A percentile compares a stretch with the other conserved stretches of the same genome.
These are phyloP conservation scores for Tachina grossa DNA, from an alignment of 2,888 invertebrate species.

Conservation along the genomic window DNA sequence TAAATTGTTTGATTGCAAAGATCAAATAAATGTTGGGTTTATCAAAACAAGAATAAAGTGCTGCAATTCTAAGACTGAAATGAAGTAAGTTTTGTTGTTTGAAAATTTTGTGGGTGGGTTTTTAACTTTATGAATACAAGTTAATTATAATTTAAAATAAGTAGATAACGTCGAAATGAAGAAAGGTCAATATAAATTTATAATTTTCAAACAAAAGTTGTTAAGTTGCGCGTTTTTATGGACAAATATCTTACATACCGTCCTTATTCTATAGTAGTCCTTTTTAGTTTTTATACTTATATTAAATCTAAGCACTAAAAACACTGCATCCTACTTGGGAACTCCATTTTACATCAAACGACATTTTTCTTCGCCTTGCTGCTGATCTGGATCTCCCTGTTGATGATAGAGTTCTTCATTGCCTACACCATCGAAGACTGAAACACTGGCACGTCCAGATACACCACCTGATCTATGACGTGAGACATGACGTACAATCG, in stretches of 20 bases:
- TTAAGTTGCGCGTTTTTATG: slow-evolving; percentile 64
- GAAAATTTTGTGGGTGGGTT: slow-evolving; percentile 1
- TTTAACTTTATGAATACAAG: slow-evolving; percentile 35
- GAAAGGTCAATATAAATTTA: slow-evolving; percentile 54
- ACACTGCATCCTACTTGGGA: slow-evolving; percentile 31
- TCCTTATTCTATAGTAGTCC: slow-evolving; percentile 38
- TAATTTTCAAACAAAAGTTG: slow-evolving; percentile 50
- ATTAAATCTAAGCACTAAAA: slow-evolving; percentile 64
- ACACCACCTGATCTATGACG: slow-evolving; percentile 84
- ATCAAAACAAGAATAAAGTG: neutral
- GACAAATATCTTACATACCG: slow-evolving; percentile 55
- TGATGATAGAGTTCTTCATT: slow-evolving; percentile 82
- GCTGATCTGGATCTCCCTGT: slow-evolving; percentile 80
- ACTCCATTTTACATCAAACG: slow-evolving; percentile 77
- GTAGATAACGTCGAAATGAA: slow-evolving; percentile 32
- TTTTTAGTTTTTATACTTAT: slow-evolving; percentile 36
- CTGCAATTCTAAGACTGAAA: slow-evolving; percentile 10
- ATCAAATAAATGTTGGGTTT: slow-evolving; percentile 18
- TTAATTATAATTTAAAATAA: slow-evolving; percentile 41
- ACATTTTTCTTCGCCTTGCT: slow-evolving; percentile 79
- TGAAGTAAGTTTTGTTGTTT: neutral
- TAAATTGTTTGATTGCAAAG: slow-evolving; percentile 18
- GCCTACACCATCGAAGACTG: slow-evolving; percentile 76
- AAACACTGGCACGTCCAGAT: slow-evolving; percentile 74
- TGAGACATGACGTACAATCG: slow-evolving; percentile 86